Evolutionary conservation across 1,140 invertebrate species (phyloP).

Genomic region (Gryllus bimaculatus): DNA sequence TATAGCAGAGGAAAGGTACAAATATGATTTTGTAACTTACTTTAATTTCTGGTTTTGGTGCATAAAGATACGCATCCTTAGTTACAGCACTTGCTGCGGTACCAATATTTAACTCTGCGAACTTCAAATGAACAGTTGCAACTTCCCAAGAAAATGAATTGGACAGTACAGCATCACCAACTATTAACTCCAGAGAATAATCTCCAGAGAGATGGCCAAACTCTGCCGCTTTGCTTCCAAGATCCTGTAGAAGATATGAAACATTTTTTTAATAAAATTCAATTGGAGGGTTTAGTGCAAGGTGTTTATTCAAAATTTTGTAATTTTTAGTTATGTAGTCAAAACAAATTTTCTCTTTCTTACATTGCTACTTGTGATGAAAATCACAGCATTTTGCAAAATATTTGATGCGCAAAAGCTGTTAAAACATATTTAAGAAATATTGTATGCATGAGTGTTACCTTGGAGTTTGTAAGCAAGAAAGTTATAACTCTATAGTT

Average conservation of each 20-base stretch:
- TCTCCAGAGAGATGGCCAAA: slow-evolving; percentile 66
- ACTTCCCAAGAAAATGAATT: slow-evolving; percentile 84
- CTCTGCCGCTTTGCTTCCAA: slow-evolving; percentile 68
- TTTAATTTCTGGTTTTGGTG: slow-evolving; percentile 74
- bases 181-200: slow-evolving; percentile 74
- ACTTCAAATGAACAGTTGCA: slow-evolving; percentile 64
- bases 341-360: too few species aligned
- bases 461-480: too few species aligned
- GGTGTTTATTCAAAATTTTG: too few species aligned
- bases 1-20: too few species aligned
- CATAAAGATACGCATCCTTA: slow-evolving; percentile 36
- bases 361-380: too few species aligned
- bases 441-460: too few species aligned
- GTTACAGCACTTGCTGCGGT: slow-evolving; percentile 29
- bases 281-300: not conserved
- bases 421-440: too few species aligned
- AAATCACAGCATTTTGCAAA: too few species aligned
- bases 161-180: slow-evolving; percentile 82
- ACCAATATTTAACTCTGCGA: slow-evolving; percentile 37
- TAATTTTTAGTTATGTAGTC: too few species aligned
- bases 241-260: slow-evolving; percentile 50
- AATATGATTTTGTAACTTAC: slow-evolving; percentile 32
- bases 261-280: not conserved
- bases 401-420: too few species aligned
- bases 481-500: too few species aligned